Percentiles rank a stretch among this genome's conserved stretches.
Evolutionary conservation across 2,113 vertebrate genomes (phyloP).

Genomic region (Aegotheles bennettii): DNA sequence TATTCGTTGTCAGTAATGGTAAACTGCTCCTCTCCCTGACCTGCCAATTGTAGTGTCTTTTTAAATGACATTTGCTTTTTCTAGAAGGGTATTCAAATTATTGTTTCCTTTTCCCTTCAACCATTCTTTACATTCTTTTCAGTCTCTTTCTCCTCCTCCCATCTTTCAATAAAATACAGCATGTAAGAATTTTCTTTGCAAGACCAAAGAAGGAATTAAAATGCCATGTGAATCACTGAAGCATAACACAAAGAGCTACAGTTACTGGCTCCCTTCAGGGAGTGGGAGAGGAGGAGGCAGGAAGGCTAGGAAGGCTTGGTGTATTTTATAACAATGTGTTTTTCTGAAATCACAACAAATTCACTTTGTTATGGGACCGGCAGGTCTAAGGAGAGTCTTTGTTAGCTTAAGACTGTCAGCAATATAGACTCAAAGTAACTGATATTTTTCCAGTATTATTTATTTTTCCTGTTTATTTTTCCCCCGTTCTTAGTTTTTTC

Average conservation of each 20-base stretch:
- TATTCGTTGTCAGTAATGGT: background rate
- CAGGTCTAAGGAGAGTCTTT: background rate
- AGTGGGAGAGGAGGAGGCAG: background rate
- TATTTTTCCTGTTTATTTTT: background rate
- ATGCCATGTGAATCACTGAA: background rate
- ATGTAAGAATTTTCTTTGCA: background rate
- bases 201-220: background rate
- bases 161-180: background rate
- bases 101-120: background rate
- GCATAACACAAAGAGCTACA: background rate
- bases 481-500: accelerated
- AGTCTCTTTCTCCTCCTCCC: background rate
- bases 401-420: background rate
- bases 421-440: background rate
- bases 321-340: background rate
- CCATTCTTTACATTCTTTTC: background rate
- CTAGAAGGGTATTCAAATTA: background rate
- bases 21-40: background rate
- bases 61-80: background rate
- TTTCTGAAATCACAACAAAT: background rate
- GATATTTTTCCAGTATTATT: background rate
- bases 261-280: background rate
- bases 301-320: background rate
- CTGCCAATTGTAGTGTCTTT: background rate
- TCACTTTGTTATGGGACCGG: background rate